Evolutionary conservation across 2,113 vertebrate species (phyloP), one percentile per base, ranked within the genome.

Genomic region (Acanthisitta chloris): DNA sequence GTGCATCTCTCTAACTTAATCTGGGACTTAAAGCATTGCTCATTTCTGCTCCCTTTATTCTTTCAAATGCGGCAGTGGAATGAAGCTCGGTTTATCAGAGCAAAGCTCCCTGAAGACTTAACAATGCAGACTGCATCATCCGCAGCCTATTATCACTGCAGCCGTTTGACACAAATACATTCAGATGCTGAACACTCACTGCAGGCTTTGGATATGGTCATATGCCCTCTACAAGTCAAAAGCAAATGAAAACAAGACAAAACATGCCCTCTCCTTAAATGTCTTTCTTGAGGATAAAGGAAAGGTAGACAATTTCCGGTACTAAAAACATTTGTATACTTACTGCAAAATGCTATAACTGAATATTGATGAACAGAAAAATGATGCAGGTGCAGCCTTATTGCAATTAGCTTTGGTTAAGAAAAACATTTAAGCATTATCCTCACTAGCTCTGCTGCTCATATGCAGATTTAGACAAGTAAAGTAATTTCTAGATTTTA

Each of bases 81-180:
- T 14, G 58, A 94, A 85, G 52, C 36, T n/a, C 17, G 33, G 74
- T 86, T 97, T 64, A 77, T 92, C 88, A 86, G 73, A 67, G 58
- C 81, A 81, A 49, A 62, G 73, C 93, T 97, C 96, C 85, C 94
- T 24, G 62, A 97, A 96, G 97, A 96, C 84, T 87, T 38, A 55
- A 54, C 31, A 48, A 86, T 48, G 88, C 58, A 51, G 95, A 90
- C 92, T 96, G 94, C 57, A n/a, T 97, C 94, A 96, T 95, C 92
- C 6, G 66, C 97, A 97, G 94, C 92, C 87, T 69, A 85, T 94
- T 74, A 97, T 89, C 90, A 74, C 96, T 95, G 86, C 95, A 94
- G 97, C 89, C 64, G 2, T 72, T 88, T 96, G 96, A 98, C 93
- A 96, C 95, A 95, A 96, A 96, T 54, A 73, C 29, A 33, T 69